phyloP scores from a whole-genome alignment of 2,797 vertebrate genomes.

The Chrysocyon brachyurus region DNA sequence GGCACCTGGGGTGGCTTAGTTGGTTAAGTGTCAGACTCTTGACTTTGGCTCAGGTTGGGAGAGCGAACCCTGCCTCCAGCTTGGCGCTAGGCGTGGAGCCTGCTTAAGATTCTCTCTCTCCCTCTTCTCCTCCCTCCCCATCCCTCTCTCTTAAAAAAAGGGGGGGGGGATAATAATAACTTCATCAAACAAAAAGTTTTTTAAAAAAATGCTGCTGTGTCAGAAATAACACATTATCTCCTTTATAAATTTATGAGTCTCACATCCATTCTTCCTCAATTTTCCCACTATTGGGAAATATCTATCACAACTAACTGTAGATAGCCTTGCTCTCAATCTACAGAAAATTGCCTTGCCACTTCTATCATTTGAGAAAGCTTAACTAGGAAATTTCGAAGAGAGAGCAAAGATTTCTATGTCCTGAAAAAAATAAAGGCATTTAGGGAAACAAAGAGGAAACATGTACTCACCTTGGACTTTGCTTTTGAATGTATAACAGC shows the following conservation, averaged over 20 bases:
- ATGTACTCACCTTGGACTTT: slow-evolving; percentile 56
- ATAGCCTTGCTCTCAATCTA: slow-evolving; percentile 10
- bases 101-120: neutral
- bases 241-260: slow-evolving; percentile 32
- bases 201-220: neutral
- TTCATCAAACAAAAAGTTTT: neutral
- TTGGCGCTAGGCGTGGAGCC: neutral
- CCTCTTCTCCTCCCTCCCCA: neutral
- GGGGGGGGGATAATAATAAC: neutral
- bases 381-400: slow-evolving; percentile 25
- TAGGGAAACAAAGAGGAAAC: slow-evolving; percentile 10
- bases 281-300: neutral
- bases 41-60: neutral
- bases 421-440: slow-evolving; percentile 25
- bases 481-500: slow-evolving; percentile 19
- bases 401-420: slow-evolving; percentile 50
- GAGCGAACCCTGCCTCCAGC: neutral
- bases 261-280: slow-evolving; percentile 32
- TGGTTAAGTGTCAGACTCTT: neutral
- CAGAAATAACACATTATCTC: slow-evolving; percentile 9
- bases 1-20: neutral
- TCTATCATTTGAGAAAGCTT: slow-evolving; percentile 48
- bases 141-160: neutral
- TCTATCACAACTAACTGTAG: neutral
- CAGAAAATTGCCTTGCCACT: neutral